Evolutionary conservation across 2,888 invertebrate species (phyloP).

Genomic region (Dioctria linearis): DNA sequence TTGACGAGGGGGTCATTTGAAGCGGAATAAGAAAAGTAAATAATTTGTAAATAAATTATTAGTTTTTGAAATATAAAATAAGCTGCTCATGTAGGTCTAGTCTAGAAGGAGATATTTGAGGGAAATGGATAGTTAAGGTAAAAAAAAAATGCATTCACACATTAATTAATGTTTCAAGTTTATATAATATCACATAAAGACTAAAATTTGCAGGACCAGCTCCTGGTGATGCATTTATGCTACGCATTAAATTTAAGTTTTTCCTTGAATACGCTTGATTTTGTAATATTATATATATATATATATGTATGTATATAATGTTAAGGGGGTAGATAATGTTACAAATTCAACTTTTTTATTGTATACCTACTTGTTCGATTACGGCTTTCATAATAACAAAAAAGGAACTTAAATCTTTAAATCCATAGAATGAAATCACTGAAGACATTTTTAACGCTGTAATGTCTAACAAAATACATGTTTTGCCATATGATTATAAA

Average conservation of each 20-base stretch:
- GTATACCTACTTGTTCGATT: constrained; percentile 37
- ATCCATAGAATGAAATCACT: constrained; percentile 1
- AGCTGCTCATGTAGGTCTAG: too few species aligned
- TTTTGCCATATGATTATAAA: not conserved
- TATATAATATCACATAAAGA: constrained; percentile 49
- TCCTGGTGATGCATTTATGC: too few species aligned
- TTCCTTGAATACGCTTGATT: constrained; percentile 2
- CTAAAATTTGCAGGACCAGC: constrained; percentile 1
- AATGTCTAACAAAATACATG: not conserved
- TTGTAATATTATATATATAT: constrained; percentile 32
- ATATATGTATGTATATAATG: not conserved
- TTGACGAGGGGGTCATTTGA: too few species aligned
- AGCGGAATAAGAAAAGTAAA: too few species aligned
- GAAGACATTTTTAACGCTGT: constrained; percentile 5
- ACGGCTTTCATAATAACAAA: not conserved
- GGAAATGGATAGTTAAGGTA: too few species aligned
- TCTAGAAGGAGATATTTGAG: too few species aligned
- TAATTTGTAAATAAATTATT: too few species aligned
- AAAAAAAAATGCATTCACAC: not conserved
- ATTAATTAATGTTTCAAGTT: not conserved
- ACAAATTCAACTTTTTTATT: constrained; percentile 29
- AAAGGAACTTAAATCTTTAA: constrained; percentile 13
- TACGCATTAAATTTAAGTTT: constrained; percentile 8
- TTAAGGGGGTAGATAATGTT: constrained; percentile 1
- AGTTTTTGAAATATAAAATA: too few species aligned